These are phyloP conservation scores for Oreochromis tanganicae DNA, from an alignment of 2,113 vertebrate species.

Conservation along the genomic window DNA sequence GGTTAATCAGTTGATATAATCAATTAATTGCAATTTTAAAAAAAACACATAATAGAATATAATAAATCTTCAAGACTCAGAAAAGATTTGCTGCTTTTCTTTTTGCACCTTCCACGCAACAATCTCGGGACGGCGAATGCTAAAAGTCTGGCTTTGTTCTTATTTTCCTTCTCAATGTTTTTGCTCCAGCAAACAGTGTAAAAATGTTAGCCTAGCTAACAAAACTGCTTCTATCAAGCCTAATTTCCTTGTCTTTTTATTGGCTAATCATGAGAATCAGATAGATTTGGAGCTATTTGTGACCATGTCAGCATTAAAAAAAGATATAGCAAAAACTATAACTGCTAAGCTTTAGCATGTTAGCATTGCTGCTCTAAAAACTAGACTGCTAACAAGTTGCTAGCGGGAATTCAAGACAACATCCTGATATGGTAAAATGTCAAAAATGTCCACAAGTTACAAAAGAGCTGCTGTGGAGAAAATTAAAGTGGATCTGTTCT, in stretches of 20 bases:
- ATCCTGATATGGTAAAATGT: not conserved
- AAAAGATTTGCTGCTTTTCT: not conserved
- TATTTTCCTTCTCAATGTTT: not conserved
- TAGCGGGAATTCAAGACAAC: not conserved
- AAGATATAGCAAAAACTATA: accelerated
- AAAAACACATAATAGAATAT: accelerated
- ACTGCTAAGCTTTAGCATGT: not conserved
- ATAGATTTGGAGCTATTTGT: not conserved
- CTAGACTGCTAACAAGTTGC: not conserved
- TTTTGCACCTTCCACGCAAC: not conserved
- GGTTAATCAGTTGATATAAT: not conserved
- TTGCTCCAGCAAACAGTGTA: not conserved
- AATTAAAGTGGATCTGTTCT: not conserved
- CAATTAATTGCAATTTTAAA: not conserved
- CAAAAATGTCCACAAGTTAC: not conserved
- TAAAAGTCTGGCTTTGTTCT: not conserved
- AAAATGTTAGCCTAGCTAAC: not conserved
- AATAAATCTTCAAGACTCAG: not conserved
- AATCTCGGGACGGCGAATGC: accelerated
- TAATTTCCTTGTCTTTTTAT: not conserved
- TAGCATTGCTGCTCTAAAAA: not conserved
- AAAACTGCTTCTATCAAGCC: not conserved
- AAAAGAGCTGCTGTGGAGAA: not conserved
- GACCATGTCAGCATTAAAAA: not conserved
- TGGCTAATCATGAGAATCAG: not conserved